Percentiles rank a stretch among this genome's conserved stretches.
Conservation (phyloP, 1,140 invertebrate genomes). For the Drosophila pseudoobscura region DNA sequence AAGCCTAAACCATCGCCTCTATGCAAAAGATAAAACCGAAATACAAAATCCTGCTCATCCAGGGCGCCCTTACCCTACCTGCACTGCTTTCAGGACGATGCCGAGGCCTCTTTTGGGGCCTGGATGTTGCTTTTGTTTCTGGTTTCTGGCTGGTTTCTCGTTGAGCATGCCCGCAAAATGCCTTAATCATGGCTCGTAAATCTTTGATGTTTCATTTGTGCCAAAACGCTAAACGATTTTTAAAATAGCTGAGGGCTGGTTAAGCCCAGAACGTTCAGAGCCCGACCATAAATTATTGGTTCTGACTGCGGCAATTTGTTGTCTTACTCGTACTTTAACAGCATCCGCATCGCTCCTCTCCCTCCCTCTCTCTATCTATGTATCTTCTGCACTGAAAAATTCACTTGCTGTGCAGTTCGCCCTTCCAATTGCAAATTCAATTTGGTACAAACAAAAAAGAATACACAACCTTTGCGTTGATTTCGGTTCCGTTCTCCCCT, state of each 20-base stretch:
- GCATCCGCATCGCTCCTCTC: background rate
- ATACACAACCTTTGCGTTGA: conserved; percentile 49
- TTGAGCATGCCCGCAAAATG: conserved; percentile 52
- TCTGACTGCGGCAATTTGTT: conserved; percentile 60
- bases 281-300: conserved; percentile 66
- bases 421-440: conserved; percentile 40
- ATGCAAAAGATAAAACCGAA: too few relatives aligned
- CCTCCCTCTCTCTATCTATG: background rate
- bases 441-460: conserved; percentile 40
- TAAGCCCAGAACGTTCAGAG: conserved; percentile 33
- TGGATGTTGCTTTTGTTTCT: conserved; percentile 49
- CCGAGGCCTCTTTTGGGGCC: conserved; percentile 10
- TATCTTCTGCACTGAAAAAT: background rate
- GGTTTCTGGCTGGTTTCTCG: conserved; percentile 20
- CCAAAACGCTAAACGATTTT: conserved; percentile 76
- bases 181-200: conserved; percentile 81
- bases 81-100: conserved; percentile 31
- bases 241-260: conserved; percentile 53
- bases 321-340: conserved; percentile 23
- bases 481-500: conserved; percentile 12
- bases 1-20: too few relatives aligned
- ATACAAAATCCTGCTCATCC: background rate
- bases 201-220: conserved; percentile 82
- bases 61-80: conserved; percentile 18
- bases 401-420: conserved; percentile 13